Evolutionary conservation across 2,797 vertebrate species (phyloP).

Genomic region (Cossypha heuglini): DNA sequence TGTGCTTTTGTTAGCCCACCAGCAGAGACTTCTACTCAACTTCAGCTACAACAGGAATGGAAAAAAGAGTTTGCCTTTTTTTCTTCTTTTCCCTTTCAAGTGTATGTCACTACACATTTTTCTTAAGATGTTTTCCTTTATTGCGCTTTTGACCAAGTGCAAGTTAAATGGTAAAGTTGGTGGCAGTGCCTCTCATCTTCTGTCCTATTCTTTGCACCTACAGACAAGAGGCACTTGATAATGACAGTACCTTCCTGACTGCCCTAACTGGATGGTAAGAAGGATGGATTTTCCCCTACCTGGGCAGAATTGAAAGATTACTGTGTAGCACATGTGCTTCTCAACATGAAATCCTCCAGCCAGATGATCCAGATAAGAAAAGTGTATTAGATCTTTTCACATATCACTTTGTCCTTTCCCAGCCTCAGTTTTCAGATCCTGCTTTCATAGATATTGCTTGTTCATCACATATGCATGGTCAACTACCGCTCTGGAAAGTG

Average conservation of each 20-base stretch:
- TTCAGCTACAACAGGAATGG: not conserved
- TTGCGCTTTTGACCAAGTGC: not conserved
- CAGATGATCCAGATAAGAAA: not conserved
- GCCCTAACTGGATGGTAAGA: not conserved
- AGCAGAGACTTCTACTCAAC: not conserved
- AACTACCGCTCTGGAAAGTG: not conserved
- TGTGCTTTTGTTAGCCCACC: not conserved
- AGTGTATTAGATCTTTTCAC: not conserved
- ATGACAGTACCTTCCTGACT: not conserved
- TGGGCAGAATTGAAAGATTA: not conserved
- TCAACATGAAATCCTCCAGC: not conserved
- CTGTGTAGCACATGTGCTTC: not conserved
- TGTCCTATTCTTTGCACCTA: not conserved
- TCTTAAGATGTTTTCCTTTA: not conserved
- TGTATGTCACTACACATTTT: not conserved
- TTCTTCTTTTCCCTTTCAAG: not conserved
- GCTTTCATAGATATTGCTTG: not conserved
- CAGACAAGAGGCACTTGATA: not conserved
- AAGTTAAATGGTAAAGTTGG: not conserved
- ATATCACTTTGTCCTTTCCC: not conserved
- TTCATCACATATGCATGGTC: not conserved
- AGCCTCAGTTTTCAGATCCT: not conserved
- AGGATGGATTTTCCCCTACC: not conserved
- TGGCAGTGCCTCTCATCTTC: not conserved
- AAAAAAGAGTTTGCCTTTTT: not conserved